Base-by-base conservation (phyloP, 2,888 invertebrate species). In the Tortricodes alternella region DNA sequence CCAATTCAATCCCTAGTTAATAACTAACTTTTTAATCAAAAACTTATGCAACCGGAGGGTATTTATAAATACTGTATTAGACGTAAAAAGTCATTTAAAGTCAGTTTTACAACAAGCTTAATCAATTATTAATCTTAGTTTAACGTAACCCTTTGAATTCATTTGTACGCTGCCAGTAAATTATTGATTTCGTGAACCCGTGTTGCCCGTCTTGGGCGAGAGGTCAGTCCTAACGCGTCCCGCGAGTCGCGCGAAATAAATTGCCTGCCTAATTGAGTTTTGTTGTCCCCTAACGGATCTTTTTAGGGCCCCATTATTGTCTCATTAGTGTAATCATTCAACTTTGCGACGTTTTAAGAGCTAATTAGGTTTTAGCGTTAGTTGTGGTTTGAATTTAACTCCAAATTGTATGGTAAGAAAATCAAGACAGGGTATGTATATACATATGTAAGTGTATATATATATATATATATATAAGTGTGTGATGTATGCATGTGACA, bases 261-360 rank as follows among this genome's bases (percentile, higher is more conserved):
- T 55, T 49, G 49, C 29, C 27, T 7, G 27, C 48, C 49, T 55
- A 55, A 55, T 55, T 55, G 49, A 43, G 48, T 55, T 55, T 49
- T 55, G 55, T 55, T 55, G 55, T 49, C 49, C 41, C 35, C 19
- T 55, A 49, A 55, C 41, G 43, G 43, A 49, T 49, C 48, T 49
- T 49, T 55, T 49, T 48, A 29, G 27, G 4, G 13, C 21, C 13
- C 29, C 43, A 49, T 55, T 55, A 49, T 55, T 55, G 49, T 55
- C 55, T 55, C 35, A 55, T 55, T 55, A 43, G 27, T 35, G 27
- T 49, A 49, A 43, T 43, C 49, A 43, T 37, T 55, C 48, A 49
- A 55, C 49, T 37, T 49, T 16, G 41, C 46, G 32, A 13, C 39
- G 39, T 48, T 53, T 53, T 53, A 15, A 41, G 35, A 29, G 16